Base-by-base conservation (phyloP, 1,140 invertebrate genomes). In the Bombus confusus region DNA sequence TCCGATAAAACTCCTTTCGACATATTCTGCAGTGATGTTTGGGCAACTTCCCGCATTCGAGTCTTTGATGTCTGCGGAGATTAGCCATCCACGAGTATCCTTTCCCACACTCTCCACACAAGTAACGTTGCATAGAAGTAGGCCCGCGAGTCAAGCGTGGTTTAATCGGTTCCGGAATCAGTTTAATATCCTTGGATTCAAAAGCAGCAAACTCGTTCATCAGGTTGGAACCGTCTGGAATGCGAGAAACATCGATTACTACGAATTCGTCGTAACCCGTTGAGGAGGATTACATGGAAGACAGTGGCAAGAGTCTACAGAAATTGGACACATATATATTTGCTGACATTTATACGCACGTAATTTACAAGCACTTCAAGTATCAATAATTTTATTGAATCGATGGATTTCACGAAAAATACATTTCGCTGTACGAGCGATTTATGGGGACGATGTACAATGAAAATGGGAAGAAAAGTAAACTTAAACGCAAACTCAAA, bases 11-110 rank as follows among this genome's bases (percentile, higher is more conserved):
- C n/a, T 64, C 75, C 80, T 88, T 91, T 9, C 66, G 79, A 69
- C 94, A 95, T 34, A 93, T 77, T 34, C 87, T 87, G 73, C 95
- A 95, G 1, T 75, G 74, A 80, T 93, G 93, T n/a, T 93, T 92
- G 0, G 94, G 94, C 28, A 91, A 81, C n/a, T 93, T 93, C 3
- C 93, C 93, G 77, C 95, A 95, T 69, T 95, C 95, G 71, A 95
- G 92, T 37, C 94, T 93, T 73, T 95, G 94, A 83, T 95, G 95
- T 31, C 93, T 87, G 37, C 88, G 89, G 22, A 94, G 79, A 79
- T 91, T 93, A 6, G 88, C 87, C 86, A 92, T 87, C 86, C 87
- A 90, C 39, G 89, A 92, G 83, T 93, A 93, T 2, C 88, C 87
- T 9, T 92, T 93, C 12, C 92, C 92, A 39, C 93, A 94, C 25